A percentile compares a stretch with the other conserved stretches of the same genome.
Conservation (phyloP, 35 echinoderm and acorn worm genomes). For the Acanthaster planci region DNA sequence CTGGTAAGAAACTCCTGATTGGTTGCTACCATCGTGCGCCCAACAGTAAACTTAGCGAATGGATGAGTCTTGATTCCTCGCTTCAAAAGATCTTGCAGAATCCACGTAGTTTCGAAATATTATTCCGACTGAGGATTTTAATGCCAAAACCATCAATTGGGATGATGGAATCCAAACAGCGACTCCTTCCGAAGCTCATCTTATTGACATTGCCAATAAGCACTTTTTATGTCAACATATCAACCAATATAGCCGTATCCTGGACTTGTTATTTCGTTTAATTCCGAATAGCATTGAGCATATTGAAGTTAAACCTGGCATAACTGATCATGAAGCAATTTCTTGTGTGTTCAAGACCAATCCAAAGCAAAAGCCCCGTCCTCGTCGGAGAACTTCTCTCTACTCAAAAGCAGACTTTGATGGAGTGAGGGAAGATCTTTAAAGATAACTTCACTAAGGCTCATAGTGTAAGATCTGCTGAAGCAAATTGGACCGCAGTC, state of each 20-base stretch:
- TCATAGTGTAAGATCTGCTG: no score
- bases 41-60: constrained; percentile 17
- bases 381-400: constrained; percentile 17
- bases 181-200: constrained; percentile 8
- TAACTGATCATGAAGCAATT: constrained; percentile 30
- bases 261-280: constrained; percentile 33
- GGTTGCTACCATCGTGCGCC: constrained; percentile 37
- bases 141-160: constrained; percentile 26
- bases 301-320: constrained; percentile 7
- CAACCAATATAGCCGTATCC: background rate
- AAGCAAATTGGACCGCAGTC: no score
- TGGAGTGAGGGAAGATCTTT: no score
- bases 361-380: constrained; percentile 26
- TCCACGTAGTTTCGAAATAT: constrained; percentile 4
- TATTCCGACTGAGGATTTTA: constrained; percentile 27
- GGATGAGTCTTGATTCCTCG: constrained; percentile 27
- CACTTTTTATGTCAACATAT: constrained; percentile 16
- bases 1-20: constrained; percentile 41
- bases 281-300: constrained; percentile 22
- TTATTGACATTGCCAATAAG: constrained; percentile 14
- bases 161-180: constrained; percentile 37
- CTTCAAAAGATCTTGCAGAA: constrained; percentile 31
- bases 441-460: no score
- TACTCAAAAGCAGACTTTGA: no score
- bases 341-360: constrained; percentile 21